A percentile compares a stretch with the other conserved stretches of the same genome.
These are phyloP conservation scores for Dascyllus trimaculatus DNA, from an alignment of 2,113 vertebrate genomes.

Conservation along the genomic window DNA sequence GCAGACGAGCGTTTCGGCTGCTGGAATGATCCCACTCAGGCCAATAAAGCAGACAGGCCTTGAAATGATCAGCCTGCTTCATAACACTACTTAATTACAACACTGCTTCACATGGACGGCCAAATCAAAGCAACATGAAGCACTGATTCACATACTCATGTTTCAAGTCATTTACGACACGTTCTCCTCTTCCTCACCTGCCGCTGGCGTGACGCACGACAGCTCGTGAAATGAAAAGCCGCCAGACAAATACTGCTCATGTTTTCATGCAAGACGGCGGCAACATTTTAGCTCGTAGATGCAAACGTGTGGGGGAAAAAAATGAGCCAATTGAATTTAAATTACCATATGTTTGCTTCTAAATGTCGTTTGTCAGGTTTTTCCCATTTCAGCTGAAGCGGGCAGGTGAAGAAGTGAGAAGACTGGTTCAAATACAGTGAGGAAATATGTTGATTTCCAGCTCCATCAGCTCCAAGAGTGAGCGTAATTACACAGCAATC, in stretches of 20 bases:
- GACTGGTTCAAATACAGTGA: too few species aligned
- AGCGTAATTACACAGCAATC: slow-evolving; percentile 20
- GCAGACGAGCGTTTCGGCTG: too few species aligned
- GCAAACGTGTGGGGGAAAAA: too few species aligned
- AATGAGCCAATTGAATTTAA: too few species aligned
- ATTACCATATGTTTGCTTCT: not conserved
- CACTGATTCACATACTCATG: slow-evolving; percentile 41
- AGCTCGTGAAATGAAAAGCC: too few species aligned
- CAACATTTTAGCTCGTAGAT: too few species aligned
- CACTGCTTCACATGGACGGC: slow-evolving; percentile 8
- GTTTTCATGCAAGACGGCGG: too few species aligned
- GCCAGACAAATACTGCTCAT: too few species aligned
- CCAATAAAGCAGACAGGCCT: slow-evolving; percentile 13
- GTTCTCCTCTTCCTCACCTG: slow-evolving; percentile 5
- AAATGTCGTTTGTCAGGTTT: not conserved
- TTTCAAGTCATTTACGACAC: slow-evolving; percentile 37
- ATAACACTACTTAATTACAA: slow-evolving; percentile 46
- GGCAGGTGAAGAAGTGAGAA: not conserved
- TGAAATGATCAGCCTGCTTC: slow-evolving; percentile 6
- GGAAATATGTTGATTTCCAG: not conserved
- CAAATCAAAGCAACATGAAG: slow-evolving; percentile 16
- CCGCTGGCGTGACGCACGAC: not conserved
- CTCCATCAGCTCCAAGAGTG: not conserved
- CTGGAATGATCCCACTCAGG: slow-evolving; percentile 7
- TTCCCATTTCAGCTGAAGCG: not conserved